Percentiles rank a stretch among this genome's conserved stretches.
These are phyloP conservation scores for Teinopalpus imperialis DNA, from an alignment of 2,888 invertebrate genomes.

Conservation along the genomic window DNA sequence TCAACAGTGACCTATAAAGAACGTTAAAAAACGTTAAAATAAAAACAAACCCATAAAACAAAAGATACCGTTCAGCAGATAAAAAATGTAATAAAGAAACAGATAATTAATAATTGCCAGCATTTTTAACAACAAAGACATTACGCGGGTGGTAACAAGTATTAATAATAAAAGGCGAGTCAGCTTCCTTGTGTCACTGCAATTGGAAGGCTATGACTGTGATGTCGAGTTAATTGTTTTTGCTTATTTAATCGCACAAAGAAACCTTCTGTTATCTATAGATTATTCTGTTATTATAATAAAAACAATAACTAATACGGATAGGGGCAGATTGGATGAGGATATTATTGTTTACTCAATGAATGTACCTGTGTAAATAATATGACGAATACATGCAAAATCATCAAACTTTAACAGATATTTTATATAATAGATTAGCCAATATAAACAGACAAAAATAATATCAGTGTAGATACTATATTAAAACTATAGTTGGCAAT, in stretches of 20 bases:
- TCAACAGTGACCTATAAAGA: too few relatives aligned
- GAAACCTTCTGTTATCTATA: slow-evolving; percentile 9
- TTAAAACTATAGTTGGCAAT: too few relatives aligned
- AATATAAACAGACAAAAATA: too few relatives aligned
- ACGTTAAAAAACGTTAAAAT: too few relatives aligned
- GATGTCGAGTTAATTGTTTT: slow-evolving; percentile 23
- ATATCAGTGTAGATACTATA: too few relatives aligned
- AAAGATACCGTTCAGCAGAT: too few relatives aligned
- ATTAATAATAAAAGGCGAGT: slow-evolving; percentile 34
- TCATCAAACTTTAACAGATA: too few relatives aligned
- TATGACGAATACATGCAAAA: too few relatives aligned
- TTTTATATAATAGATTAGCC: too few relatives aligned
- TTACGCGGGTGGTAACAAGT: slow-evolving; percentile 34
- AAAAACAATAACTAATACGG: not conserved
- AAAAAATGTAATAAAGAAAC: slow-evolving; percentile 3
- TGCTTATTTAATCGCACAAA: slow-evolving; percentile 21
- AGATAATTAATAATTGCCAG: slow-evolving; percentile 13
- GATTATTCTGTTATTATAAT: slow-evolving; percentile 9
- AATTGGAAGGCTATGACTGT: slow-evolving; percentile 28
- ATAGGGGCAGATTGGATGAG: not conserved
- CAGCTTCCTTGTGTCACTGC: slow-evolving; percentile 35
- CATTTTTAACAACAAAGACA: slow-evolving; percentile 27
- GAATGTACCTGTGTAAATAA: too few relatives aligned
- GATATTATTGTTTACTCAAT: too few relatives aligned
- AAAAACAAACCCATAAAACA: too few relatives aligned